These are phyloP conservation scores for Drosophila teissieri DNA, from an alignment of 1,140 invertebrate genomes.

Conservation along the genomic window DNA sequence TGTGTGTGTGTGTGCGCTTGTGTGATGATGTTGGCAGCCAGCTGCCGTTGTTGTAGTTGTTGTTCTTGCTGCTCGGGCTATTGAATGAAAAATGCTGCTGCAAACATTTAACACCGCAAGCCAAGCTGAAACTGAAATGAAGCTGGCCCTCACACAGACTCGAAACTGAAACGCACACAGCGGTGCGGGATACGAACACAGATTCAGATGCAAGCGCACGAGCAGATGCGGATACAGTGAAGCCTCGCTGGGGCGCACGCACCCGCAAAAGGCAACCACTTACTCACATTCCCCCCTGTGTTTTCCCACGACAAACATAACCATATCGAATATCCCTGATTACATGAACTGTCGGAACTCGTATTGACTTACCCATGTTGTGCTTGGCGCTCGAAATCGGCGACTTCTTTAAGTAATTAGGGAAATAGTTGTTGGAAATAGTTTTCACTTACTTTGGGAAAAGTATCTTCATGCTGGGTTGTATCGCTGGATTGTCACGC, in stretches of 20 bases:
- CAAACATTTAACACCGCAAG: conserved; percentile 80
- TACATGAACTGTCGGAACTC: not conserved
- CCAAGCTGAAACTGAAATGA: conserved; percentile 71
- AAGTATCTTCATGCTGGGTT: too few species aligned
- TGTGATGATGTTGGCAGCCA: conserved; percentile 72
- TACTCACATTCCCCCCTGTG: conserved; percentile 10
- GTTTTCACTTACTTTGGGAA: too few species aligned
- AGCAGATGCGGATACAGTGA: conserved; percentile 48
- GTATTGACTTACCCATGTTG: not conserved
- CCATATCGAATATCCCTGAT: not conserved
- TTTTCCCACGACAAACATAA: conserved; percentile 3
- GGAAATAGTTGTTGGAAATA: too few species aligned
- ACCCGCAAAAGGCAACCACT: not conserved
- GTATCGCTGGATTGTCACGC: too few species aligned
- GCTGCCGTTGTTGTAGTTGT: conserved; percentile 49
- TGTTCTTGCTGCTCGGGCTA: conserved; percentile 53
- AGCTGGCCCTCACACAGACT: conserved; percentile 65
- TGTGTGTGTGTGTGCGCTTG: conserved; percentile 26
- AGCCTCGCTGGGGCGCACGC: conserved; percentile 12
- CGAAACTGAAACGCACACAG: conserved; percentile 4
- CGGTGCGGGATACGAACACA: not conserved
- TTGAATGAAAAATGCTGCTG: conserved; percentile 77
- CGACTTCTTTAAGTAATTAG: not conserved
- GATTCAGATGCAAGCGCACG: conserved; percentile 20
- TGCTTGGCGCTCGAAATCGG: not conserved